Percentiles rank a stretch among this genome's conserved stretches.
Conservation (phyloP, 2,797 vertebrate species). For the Scleropages formosus region DNA sequence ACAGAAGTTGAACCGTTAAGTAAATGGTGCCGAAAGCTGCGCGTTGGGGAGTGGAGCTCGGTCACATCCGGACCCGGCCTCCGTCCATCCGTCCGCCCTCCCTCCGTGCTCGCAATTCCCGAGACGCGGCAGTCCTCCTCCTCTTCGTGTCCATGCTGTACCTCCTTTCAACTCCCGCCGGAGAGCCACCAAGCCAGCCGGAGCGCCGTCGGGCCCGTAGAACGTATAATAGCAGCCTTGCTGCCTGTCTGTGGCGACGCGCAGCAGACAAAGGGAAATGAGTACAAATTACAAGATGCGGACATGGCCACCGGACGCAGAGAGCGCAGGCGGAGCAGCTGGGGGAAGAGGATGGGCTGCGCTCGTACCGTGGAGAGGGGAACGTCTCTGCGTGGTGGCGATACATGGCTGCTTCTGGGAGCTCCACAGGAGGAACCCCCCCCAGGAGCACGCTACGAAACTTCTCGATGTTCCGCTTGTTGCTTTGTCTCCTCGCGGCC, state of each 20-base stretch:
- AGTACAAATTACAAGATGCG: neutral
- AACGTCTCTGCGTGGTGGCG: no score
- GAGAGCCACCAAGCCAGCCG: neutral
- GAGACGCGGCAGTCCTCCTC: neutral
- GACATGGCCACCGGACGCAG: no score
- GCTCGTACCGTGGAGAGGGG: neutral
- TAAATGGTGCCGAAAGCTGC: neutral
- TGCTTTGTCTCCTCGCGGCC: no score
- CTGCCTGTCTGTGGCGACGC: neutral
- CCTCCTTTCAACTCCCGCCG: neutral
- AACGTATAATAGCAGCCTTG: neutral
- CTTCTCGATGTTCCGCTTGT: no score
- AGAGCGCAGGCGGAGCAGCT: neutral
- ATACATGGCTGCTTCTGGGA: no score
- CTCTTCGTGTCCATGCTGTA: no score
- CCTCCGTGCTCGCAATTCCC: neutral
- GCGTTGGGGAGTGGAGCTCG: no score
- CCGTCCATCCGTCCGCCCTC: neutral
- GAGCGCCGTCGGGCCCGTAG: neutral
- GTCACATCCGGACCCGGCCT: neutral
- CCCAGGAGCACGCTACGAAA: no score
- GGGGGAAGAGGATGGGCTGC: neutral
- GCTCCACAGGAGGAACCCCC: no score
- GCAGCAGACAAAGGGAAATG: neutral
- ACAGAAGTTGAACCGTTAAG: slow-evolving; percentile 2